Evolutionary conservation across 2,113 vertebrate species (phyloP), one percentile per base, ranked within the genome.

Genomic region (Oryzias celebensis): DNA sequence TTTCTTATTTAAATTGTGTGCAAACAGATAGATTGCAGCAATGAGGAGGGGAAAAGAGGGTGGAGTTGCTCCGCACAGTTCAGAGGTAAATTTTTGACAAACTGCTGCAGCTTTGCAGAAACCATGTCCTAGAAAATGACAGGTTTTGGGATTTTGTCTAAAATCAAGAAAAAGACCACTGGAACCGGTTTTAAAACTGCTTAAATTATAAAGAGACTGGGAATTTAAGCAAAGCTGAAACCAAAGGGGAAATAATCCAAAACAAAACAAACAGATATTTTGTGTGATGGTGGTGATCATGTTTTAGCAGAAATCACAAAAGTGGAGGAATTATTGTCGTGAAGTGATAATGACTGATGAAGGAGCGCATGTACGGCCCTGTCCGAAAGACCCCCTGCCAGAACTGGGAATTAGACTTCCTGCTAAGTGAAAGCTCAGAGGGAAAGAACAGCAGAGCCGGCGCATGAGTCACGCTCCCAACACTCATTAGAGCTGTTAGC

Each of bases 301-400:
- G 16, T 18, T 20, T 8, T 18, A 10, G 47, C 80, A 72, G 84
- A 53, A 76, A 60, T 65, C 52, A 48, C 47, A 63, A 48, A 65
- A 66, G 50, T 53, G 60, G 59, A 54, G 55, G 65, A 75, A 59
- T 77, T 43, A 61, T 62, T 81, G 41, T 62, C 31, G 10, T 46
- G 51, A 53, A 64, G 66, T 61, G 62, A 79, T 78, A 71, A 82
- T 81, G 63, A 81, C 46, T 71, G 68, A 78, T 62, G 68, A 65
- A 16, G 14, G 7, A 64, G 62, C 54, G n/a, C 4, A 20, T 61
- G 67, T 75, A 66, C 57, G 65, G 64, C 65, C 65, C 50, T 68
- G 80, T 59, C 49, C 75, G 50, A 74, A 57, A 50, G 51, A 41
- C 20, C 17, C 43, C 53, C 18, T 71, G 55, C 36, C 20, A 20